These are phyloP conservation scores for Caenorhabditis parvicauda DNA, from an alignment of 2,888 invertebrate species.

Conservation along the genomic window DNA sequence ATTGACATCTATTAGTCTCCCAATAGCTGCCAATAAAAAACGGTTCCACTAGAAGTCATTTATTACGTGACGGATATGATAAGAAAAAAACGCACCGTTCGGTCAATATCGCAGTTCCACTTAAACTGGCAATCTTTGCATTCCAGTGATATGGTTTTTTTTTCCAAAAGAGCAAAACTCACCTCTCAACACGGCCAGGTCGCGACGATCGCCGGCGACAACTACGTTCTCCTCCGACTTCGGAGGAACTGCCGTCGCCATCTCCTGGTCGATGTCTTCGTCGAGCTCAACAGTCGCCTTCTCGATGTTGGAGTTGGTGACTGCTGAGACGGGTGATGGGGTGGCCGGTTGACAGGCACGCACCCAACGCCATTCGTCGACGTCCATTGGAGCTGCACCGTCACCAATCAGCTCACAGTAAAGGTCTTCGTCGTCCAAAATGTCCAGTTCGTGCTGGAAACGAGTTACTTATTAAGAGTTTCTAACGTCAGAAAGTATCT, in stretches of 20 bases:
- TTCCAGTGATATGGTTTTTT: neutral
- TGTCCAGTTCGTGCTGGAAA: constrained; percentile 44
- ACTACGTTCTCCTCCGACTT: constrained; percentile 22
- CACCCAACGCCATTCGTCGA: constrained; percentile 19
- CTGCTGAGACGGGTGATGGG: constrained; percentile 5
- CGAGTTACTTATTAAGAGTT: neutral
- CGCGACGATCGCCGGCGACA: constrained; percentile 10
- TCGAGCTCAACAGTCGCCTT: constrained; percentile 5
- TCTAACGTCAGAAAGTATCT: neutral
- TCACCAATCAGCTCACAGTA: constrained; percentile 33
- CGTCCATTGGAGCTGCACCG: constrained; percentile 21
- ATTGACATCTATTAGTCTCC: too few relatives aligned
- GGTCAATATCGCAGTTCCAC: too few relatives aligned
- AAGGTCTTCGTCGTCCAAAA: constrained; percentile 47
- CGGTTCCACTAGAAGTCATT: too few relatives aligned
- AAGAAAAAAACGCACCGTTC: too few relatives aligned
- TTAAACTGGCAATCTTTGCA: neutral
- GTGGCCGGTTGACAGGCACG: constrained; percentile 8
- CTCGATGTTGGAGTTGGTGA: constrained; percentile 4
- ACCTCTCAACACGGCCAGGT: constrained; percentile 21
- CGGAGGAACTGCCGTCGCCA: constrained; percentile 25
- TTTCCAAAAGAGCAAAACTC: too few relatives aligned
- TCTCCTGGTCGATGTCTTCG: constrained; percentile 15
- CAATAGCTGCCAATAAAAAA: too few relatives aligned
- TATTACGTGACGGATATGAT: too few relatives aligned